phyloP scores from a whole-genome alignment of 2,797 vertebrate species.

The Enteromius viviparus region DNA sequence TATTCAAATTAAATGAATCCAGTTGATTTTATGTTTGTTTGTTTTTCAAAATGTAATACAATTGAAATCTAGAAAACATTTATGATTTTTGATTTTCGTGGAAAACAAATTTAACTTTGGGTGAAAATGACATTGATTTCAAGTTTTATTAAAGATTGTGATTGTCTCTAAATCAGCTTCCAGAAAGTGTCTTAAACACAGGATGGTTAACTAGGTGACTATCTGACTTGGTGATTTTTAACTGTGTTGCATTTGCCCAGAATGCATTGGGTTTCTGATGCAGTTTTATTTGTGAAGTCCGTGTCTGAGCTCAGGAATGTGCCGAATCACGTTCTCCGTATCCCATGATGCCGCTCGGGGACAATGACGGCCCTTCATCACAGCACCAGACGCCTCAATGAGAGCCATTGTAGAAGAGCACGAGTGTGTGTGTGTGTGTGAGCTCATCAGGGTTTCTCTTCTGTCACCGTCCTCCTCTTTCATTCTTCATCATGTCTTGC shows the following conservation, averaged over 20 bases:
- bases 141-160: background rate
- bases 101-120: too few relatives aligned
- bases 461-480: background rate
- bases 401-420: slow-evolving; percentile 6
- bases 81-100: too few relatives aligned
- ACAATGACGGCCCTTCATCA: slow-evolving; percentile 75
- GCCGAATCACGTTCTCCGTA: slow-evolving; percentile 76
- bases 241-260: background rate
- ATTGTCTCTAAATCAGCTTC: background rate
- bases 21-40: too few relatives aligned
- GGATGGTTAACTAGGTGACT: slow-evolving; percentile 6
- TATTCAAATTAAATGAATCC: too few relatives aligned
- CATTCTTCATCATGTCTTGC: background rate
- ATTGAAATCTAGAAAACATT: background rate
- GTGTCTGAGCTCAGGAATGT: slow-evolving; percentile 69
- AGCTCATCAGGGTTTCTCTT: slow-evolving; percentile 1
- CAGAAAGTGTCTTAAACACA: background rate
- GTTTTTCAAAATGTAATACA: background rate
- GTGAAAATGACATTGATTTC: background rate
- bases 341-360: slow-evolving; percentile 76
- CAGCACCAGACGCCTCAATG: slow-evolving; percentile 37
- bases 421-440: background rate
- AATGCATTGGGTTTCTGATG: background rate
- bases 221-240: background rate
- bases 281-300: background rate